phyloP scores from a whole-genome alignment of 2,888 invertebrate species.

The Schizaphis graminum region DNA sequence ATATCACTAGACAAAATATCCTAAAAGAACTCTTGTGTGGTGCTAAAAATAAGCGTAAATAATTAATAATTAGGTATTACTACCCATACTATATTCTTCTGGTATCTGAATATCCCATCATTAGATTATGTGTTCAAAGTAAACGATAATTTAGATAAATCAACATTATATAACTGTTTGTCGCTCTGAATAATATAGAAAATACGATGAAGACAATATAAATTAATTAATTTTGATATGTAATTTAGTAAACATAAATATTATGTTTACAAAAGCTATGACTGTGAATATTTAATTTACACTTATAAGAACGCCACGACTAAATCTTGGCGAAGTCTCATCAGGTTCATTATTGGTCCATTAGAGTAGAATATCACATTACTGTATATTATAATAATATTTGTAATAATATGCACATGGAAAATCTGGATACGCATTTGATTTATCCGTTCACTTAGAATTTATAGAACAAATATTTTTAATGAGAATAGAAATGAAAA shows the following conservation, averaged over 20 bases:
- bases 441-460: background rate
- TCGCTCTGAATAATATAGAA: background rate
- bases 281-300: background rate
- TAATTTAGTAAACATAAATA: background rate
- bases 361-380: background rate
- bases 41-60: background rate
- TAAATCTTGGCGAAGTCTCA: background rate
- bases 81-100: background rate
- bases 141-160: background rate
- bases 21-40: background rate
- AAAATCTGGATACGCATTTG: background rate
- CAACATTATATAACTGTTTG: background rate
- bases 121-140: background rate
- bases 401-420: background rate
- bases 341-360: background rate
- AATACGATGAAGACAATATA: background rate
- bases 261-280: background rate
- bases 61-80: background rate
- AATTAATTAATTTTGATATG: background rate
- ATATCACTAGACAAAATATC: background rate
- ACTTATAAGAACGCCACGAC: background rate
- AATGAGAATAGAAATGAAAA: background rate
- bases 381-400: background rate
- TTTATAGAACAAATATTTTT: background rate
- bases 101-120: background rate